These are phyloP conservation scores for Apotomis betuletana DNA, from an alignment of 2,888 invertebrate genomes.

Conservation along the genomic window DNA sequence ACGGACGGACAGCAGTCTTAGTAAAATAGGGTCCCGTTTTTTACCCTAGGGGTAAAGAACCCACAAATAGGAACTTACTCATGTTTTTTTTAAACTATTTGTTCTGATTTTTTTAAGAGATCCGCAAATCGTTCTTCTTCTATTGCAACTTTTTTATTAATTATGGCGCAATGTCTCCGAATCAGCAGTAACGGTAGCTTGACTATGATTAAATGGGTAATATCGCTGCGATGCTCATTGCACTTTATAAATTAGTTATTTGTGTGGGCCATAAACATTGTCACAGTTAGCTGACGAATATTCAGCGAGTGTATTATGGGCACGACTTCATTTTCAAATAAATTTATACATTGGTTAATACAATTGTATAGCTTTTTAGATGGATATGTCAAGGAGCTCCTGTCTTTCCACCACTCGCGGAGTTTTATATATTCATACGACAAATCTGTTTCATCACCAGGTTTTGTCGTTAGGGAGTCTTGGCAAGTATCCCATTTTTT, in stretches of 20 bases:
- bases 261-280: slow-evolving; percentile 5
- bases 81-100: too few relatives aligned
- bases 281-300: slow-evolving; percentile 15
- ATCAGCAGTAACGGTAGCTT: slow-evolving; percentile 1
- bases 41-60: too few relatives aligned
- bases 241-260: slow-evolving; percentile 5
- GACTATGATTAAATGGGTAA: neutral
- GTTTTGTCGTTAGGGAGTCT: neutral
- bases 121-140: slow-evolving; percentile 3
- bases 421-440: slow-evolving; percentile 1
- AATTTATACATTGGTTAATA: neutral
- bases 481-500: neutral
- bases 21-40: too few relatives aligned
- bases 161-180: slow-evolving; percentile 1
- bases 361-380: slow-evolving; percentile 3
- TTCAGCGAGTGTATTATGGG: slow-evolving; percentile 3
- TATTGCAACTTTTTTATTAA: neutral
- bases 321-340: slow-evolving; percentile 13
- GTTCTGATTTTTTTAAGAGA: neutral
- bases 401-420: neutral
- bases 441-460: neutral
- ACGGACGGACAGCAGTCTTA: too few relatives aligned
- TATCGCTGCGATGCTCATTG: slow-evolving; percentile 5
- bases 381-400: slow-evolving; percentile 4
- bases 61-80: too few relatives aligned